Percentiles rank a stretch among this genome's conserved stretches.
Conservation (phyloP, 2,797 vertebrate genomes). For the Vireo griseus region DNA sequence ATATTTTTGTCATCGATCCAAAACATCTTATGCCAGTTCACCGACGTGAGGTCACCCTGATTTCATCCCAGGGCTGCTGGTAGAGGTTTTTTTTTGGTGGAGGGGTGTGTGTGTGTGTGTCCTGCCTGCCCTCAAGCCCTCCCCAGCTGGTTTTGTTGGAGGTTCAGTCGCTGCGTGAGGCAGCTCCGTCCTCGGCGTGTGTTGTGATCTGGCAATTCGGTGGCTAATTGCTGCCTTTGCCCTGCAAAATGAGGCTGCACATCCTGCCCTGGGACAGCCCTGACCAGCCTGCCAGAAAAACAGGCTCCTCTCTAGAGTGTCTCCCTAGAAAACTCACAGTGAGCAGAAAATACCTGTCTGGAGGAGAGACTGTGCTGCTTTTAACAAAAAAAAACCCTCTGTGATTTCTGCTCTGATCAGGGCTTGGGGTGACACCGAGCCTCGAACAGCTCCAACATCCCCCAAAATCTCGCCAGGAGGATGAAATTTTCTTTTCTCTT, state of each 20-base stretch:
- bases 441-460: not conserved
- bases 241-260: not conserved
- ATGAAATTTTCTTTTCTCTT: conserved; percentile 68
- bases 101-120: not conserved
- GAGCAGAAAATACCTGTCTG: not conserved
- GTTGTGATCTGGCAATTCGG: conserved; percentile 4
- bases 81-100: not conserved
- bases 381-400: not conserved
- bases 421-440: not conserved
- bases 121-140: not conserved
- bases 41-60: not conserved
- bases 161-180: not conserved
- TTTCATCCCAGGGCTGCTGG: not conserved
- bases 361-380: not conserved
- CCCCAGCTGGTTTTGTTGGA: not conserved
- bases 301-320: not conserved
- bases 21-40: not conserved
- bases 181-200: not conserved
- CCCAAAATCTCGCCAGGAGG: conserved; percentile 39
- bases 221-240: not conserved
- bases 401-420: not conserved
- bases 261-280: not conserved
- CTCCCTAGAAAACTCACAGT: not conserved
- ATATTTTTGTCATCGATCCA: conserved; percentile 33
- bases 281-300: not conserved